Base-by-base conservation (phyloP, 2,113 vertebrate species). In the Melanerpes formicivorus region DNA sequence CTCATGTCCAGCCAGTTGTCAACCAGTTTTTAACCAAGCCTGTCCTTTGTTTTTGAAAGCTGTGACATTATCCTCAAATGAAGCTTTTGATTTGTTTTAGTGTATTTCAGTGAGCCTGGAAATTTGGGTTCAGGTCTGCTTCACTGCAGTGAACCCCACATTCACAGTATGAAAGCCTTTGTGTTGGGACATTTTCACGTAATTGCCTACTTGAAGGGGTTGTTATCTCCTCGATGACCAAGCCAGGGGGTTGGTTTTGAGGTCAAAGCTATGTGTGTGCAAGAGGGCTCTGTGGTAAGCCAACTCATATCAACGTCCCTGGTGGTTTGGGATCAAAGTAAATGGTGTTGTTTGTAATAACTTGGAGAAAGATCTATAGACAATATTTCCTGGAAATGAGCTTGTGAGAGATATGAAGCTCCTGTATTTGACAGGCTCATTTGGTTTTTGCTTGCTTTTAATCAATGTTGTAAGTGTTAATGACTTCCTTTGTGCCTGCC, bases 251-350 rank as follows among this genome's bases (percentile, higher is more conserved):
- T 37, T 82, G 77, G 64, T 73, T 93, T 94, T 92, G 78, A 90
- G 71, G 92, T 92, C 71, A 90, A 54, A 86, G 19, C 56, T 54
- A 3, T 42, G 40, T 52, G 54, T 81, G 34, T 72, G 37, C 26
- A 69, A 81, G 86, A 83, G 26, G 42, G 14, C 19, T 93, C 66
- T 42, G 21, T 84, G 90, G 78, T 80, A 84, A 82, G 32, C 50
- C 71, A 77, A 4, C 52, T 89, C 84, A 55, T 12, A 3, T 26
- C n/a, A 84, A 76, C 78, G 63, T 70, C 52, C 48, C 25, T 42
- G 18, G n/a, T 84, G 90, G 58, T 48, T 80, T 81, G 67, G 23
- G 72, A 92, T 92, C 72, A 96, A 92, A 95, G 46, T 13, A 79
- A 80, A 67, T 7, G 7, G 14, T 52, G 29, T 5, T 89, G 55